phyloP scores from a whole-genome alignment of 2,113 vertebrate species.

The Dipodomys ordii region DNA sequence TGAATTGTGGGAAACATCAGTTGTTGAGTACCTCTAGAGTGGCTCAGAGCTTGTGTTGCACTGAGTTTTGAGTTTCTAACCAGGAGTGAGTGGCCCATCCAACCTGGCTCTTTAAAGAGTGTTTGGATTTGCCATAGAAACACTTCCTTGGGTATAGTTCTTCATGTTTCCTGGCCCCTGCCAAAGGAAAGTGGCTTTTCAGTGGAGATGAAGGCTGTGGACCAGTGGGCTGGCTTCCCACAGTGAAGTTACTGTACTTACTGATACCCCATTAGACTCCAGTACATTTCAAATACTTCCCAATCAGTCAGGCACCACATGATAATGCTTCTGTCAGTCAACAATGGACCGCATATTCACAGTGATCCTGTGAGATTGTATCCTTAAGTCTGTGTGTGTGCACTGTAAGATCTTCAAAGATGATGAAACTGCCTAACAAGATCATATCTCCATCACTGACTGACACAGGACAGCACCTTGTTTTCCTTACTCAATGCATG shows the following conservation, averaged over 20 bases:
- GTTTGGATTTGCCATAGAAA: background rate
- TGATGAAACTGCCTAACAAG: background rate
- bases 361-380: no score
- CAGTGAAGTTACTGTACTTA: background rate
- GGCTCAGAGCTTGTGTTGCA: background rate
- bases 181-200: background rate
- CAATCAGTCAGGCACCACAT: background rate
- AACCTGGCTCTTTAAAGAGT: background rate
- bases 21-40: background rate
- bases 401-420: background rate
- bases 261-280: background rate
- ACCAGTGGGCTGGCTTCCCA: background rate
- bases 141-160: background rate
- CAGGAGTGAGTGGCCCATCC: background rate
- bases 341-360: rapidly evolving
- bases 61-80: background rate
- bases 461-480: background rate
- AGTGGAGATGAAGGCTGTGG: background rate
- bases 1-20: background rate
- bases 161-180: background rate
- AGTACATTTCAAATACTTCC: background rate
- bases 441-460: background rate
- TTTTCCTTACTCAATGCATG: background rate
- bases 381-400: background rate
- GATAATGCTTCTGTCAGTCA: background rate